phyloP scores from a whole-genome alignment of 2,888 invertebrate species.

The Pammene aurita region DNA sequence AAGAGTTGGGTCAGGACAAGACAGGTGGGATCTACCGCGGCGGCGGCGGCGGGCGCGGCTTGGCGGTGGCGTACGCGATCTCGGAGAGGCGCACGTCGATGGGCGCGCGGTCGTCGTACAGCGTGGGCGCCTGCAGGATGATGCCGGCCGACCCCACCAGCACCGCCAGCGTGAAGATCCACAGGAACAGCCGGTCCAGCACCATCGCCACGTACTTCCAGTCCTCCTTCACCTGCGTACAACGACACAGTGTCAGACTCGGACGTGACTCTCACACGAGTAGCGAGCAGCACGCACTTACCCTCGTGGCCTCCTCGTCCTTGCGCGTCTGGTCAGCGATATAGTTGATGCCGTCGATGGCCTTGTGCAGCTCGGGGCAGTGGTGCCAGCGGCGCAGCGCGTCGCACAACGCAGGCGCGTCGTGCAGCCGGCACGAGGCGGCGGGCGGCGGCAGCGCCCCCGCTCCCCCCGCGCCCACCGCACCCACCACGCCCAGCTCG shows the following conservation, averaged over 20 bases:
- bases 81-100: constrained; percentile 94
- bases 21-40: constrained; percentile 46
- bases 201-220: constrained; percentile 99
- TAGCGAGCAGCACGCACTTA: constrained; percentile 67
- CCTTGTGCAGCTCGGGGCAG: constrained; percentile 95
- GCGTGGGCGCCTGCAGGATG: constrained; percentile 96
- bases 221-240: constrained; percentile 94
- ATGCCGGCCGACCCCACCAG: constrained; percentile 97
- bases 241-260: constrained; percentile 63
- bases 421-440: constrained; percentile 79
- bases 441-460: constrained; percentile 57
- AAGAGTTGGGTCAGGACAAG: constrained; percentile 28
- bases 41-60: constrained; percentile 85
- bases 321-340: constrained; percentile 96
- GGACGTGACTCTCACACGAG: too few species aligned
- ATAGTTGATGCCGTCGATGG: constrained; percentile 95
- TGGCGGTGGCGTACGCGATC: constrained; percentile 94
- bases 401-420: constrained; percentile 84
- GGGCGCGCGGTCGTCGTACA: constrained; percentile 95
- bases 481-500: constrained; percentile 46
- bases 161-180: constrained; percentile 98
- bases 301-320: constrained; percentile 95
- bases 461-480: constrained; percentile 46
- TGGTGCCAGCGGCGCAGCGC: constrained; percentile 91
- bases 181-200: constrained; percentile 96